These are phyloP conservation scores for Xanthia icteritia DNA, from an alignment of 2,888 invertebrate species.

Conservation along the genomic window DNA sequence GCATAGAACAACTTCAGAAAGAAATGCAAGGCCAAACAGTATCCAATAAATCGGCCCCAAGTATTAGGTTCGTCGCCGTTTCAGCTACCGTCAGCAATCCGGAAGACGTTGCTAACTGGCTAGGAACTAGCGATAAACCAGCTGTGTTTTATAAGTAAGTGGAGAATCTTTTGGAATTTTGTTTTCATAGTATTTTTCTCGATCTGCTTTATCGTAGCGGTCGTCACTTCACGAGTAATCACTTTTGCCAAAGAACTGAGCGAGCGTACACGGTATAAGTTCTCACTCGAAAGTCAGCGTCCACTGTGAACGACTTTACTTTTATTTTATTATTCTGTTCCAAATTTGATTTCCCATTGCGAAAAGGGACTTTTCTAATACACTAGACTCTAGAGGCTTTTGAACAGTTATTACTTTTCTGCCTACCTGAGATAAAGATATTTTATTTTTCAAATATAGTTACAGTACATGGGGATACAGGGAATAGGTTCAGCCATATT, in stretches of 20 bases:
- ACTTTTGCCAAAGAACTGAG: neutral
- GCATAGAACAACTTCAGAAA: conserved; percentile 81
- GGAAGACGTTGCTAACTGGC: conserved; percentile 94
- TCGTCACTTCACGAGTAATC: neutral
- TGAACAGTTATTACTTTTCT: neutral
- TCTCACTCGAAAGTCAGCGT: neutral
- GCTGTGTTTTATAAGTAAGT: conserved; percentile 89
- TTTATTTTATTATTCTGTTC: neutral
- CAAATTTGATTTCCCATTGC: neutral
- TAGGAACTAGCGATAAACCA: conserved; percentile 87
- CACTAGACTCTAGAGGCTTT: neutral
- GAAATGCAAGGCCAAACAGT: conserved; percentile 71
- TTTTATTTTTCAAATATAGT: no score
- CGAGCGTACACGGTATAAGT: neutral
- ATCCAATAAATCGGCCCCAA: conserved; percentile 67
- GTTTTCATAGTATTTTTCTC: neutral
- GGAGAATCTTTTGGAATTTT: neutral
- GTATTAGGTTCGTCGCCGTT: conserved; percentile 93
- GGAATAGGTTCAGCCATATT: no score
- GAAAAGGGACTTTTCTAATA: neutral
- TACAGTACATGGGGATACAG: no score
- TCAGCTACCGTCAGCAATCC: conserved; percentile 95
- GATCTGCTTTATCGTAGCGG: neutral
- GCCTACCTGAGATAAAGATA: no score
- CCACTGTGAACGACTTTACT: neutral